Evolutionary conservation across 2,888 invertebrate species (phyloP), one percentile per base, ranked within the genome.

Genomic region (Chydorus sphaericus): DNA sequence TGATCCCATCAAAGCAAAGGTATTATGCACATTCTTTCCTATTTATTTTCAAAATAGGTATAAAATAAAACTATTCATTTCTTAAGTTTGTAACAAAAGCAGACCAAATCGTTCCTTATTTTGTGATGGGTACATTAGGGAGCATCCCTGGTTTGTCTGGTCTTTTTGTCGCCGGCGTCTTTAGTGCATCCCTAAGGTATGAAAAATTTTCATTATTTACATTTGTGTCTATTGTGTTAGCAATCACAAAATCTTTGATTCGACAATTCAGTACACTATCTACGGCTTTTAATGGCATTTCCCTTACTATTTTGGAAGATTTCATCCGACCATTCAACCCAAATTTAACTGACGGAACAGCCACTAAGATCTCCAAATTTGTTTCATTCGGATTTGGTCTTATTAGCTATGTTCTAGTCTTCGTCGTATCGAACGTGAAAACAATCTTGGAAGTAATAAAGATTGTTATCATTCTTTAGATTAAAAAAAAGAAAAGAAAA

Each of bases 151-250:
- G 92, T 0, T 72, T 93, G 2, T 84, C 92, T 1, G 93, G 94
- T 3, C 81, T 94, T 64, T 94, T 96, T 1, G 71, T 96, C 59
- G 84, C 94, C 1, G 93, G 94, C 2, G 85, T 93, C 30, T 84
- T 94, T 69, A 91, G 92, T 39, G 94, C 93, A 2, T 91, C 93
- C 65, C 78, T 94, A 62, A n/a, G n/a, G n/a, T n/a, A 37, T 36
- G 23, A 8, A 8, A 44, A 44, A 44, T 14, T 14, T n/a, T n/a
- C n/a, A n/a, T n/a, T n/a, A n/a, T n/a, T n/a, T n/a, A n/a, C n/a
- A n/a, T n/a, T n/a, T n/a, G n/a, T 26, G 23, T 8, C 2, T 10
- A n/a, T 44, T 7, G 2, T 20, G 11, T 44, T 44, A 8, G 26
- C 18, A 10, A 23, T 23, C 14, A 14, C 26, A 14, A 8, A 26